Conservation (phyloP, 2,888 invertebrate species). For the Arge pagana region DNA sequence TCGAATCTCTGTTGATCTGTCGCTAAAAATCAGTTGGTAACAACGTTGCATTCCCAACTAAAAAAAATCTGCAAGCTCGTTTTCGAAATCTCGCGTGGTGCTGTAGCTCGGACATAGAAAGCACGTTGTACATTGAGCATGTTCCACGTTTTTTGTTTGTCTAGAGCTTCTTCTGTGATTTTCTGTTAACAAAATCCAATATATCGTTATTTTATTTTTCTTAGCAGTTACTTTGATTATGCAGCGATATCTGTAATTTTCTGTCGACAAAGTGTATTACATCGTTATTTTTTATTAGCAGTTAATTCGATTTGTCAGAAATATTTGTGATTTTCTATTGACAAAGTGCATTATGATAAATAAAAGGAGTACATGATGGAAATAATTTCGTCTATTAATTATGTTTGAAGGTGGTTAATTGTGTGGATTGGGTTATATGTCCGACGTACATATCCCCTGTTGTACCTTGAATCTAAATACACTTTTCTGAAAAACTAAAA, state of each 20-base stretch:
- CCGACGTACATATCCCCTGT: constrained; percentile 4
- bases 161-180: no score
- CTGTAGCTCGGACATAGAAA: no score
- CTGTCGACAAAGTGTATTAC: no score
- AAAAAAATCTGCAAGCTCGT: background rate
- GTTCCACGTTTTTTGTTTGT: no score
- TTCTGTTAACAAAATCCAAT: no score
- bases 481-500: background rate
- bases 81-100: background rate
- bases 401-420: background rate
- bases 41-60: background rate
- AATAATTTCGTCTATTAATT: background rate
- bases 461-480: background rate
- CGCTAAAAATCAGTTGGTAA: background rate
- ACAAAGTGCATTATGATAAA: background rate
- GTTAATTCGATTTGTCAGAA: background rate
- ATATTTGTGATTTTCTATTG: background rate
- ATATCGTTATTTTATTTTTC: no score
- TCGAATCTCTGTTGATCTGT: background rate
- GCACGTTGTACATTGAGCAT: constrained; percentile 5
- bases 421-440: background rate
- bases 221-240: background rate
- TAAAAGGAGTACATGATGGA: background rate
- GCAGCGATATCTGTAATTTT: no score
- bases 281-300: no score